phyloP scores from a whole-genome alignment of 2,888 invertebrate species.

The Helicoverpa assulta region DNA sequence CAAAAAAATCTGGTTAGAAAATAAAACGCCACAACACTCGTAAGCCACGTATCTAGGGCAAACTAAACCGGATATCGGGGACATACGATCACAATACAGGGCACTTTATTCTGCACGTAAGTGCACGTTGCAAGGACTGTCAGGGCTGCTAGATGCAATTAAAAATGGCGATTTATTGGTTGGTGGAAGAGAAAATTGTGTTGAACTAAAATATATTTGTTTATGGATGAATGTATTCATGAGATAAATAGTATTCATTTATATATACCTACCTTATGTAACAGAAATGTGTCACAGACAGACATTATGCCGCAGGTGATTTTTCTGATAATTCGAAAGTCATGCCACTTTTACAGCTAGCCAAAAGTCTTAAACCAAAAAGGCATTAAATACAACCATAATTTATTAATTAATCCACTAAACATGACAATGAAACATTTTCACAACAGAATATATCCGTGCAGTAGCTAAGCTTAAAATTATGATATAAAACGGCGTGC shows the following conservation, averaged over 20 bases:
- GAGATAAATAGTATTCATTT: no score
- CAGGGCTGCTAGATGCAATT: slow-evolving; percentile 25
- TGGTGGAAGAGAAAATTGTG: not conserved
- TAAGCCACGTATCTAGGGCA: slow-evolving; percentile 35
- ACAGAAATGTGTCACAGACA: no score
- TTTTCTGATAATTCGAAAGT: no score
- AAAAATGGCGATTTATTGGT: slow-evolving; percentile 25
- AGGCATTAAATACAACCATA: no score
- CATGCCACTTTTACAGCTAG: no score
- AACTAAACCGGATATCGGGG: slow-evolving; percentile 29
- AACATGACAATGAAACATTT: no score
- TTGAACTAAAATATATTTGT: not conserved
- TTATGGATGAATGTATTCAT: no score
- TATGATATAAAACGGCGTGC: not conserved
- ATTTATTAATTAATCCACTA: no score
- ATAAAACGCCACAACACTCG: slow-evolving; percentile 5
- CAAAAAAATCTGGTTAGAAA: slow-evolving; percentile 2
- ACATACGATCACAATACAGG: slow-evolving; percentile 32
- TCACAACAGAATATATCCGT: not conserved
- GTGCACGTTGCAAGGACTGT: not conserved
- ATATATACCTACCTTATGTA: no score
- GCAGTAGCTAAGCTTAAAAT: not conserved
- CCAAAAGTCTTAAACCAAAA: no score
- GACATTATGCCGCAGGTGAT: no score
- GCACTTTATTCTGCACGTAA: slow-evolving; percentile 39